These are phyloP conservation scores for Trochalopteron elliotii DNA, from an alignment of 2,113 vertebrate species.

Conservation along the genomic window DNA sequence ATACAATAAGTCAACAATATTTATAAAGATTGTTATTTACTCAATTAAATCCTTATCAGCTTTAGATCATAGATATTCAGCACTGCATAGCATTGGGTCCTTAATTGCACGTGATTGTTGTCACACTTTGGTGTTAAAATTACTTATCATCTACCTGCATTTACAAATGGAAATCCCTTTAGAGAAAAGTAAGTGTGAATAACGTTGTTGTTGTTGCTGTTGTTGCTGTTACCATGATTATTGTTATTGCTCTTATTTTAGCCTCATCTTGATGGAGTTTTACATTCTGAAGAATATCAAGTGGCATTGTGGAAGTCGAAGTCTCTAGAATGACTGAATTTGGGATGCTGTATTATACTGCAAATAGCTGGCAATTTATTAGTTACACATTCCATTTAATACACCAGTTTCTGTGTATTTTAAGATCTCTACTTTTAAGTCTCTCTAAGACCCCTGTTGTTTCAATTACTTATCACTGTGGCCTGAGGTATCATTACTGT, in stretches of 20 bases:
- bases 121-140: conserved; percentile 4
- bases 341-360: not conserved
- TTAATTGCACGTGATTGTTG: not conserved
- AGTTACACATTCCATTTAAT: conserved; percentile 37
- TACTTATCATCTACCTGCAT: not conserved
- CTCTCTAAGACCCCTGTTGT: conserved; percentile 37
- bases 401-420: conserved; percentile 7
- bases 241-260: not conserved
- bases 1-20: not conserved
- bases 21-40: not conserved
- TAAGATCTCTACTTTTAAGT: conserved; percentile 34
- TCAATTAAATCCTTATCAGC: not conserved
- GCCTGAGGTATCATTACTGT: conserved; percentile 45
- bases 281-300: not conserved
- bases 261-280: not conserved
- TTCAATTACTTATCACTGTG: conserved; percentile 59
- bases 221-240: not conserved
- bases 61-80: not conserved
- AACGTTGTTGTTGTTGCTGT: not conserved
- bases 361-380: conserved; percentile 29
- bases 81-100: not conserved
- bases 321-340: not conserved
- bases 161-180: conserved; percentile 10
- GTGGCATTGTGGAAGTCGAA: not conserved
- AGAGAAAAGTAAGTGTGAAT: not conserved